phyloP scores from a whole-genome alignment of 2,113 vertebrate species.

The Caracal caracal region DNA sequence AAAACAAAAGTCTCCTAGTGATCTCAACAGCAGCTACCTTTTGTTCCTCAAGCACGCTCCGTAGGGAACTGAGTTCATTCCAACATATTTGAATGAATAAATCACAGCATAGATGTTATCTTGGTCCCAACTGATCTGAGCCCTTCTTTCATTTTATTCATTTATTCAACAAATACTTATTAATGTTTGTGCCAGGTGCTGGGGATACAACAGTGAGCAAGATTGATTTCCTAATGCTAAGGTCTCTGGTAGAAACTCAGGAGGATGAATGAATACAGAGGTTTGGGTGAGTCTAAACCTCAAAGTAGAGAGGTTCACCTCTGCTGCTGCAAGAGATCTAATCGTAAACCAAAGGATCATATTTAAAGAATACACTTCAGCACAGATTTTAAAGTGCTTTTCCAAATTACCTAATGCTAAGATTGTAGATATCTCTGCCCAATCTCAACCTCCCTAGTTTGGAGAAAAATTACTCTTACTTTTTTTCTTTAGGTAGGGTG shows the following conservation, averaged over 20 bases:
- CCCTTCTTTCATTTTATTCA: conserved; percentile 65
- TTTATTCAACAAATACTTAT: conserved; percentile 73
- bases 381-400: not conserved
- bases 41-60: not conserved
- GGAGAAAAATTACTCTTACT: not conserved
- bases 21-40: not conserved
- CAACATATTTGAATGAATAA: conserved; percentile 70
- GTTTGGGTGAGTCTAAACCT: not conserved
- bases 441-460: not conserved
- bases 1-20: not conserved
- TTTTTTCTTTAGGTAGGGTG: not conserved
- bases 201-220: conserved; percentile 13
- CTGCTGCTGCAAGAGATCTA: not conserved
- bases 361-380: not conserved
- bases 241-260: conserved; percentile 6
- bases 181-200: conserved; percentile 63
- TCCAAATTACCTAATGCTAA: not conserved
- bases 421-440: not conserved
- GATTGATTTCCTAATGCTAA: conserved; percentile 11
- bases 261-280: not conserved
- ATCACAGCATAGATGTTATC: conserved; percentile 71
- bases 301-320: not conserved
- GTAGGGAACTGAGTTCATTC: conserved; percentile 37
- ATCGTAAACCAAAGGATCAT: not conserved
- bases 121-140: conserved; percentile 47